phyloP scores from a whole-genome alignment of 2,113 vertebrate species.

The Xerus inauris region DNA sequence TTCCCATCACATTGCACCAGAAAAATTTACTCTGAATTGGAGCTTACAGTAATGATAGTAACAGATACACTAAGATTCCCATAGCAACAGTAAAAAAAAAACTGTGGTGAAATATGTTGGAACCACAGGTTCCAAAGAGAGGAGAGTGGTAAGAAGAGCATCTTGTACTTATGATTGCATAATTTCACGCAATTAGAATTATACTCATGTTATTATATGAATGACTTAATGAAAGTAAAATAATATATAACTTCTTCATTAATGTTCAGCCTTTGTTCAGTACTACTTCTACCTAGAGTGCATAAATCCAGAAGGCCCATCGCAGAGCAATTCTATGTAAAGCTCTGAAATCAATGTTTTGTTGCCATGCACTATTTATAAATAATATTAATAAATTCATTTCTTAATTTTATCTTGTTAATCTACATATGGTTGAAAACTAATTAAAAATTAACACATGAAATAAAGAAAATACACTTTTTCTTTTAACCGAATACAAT shows the following conservation, averaged over 20 bases:
- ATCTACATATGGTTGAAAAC: background rate
- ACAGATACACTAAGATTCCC: background rate
- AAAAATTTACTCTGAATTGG: background rate
- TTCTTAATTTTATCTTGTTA: background rate
- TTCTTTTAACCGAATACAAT: background rate
- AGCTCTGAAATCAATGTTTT: background rate
- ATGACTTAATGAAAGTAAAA: background rate
- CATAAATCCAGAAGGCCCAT: background rate
- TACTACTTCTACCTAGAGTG: background rate
- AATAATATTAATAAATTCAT: background rate
- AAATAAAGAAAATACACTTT: background rate
- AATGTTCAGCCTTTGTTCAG: background rate
- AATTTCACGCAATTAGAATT: background rate
- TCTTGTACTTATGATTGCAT: background rate
- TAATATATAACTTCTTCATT: background rate
- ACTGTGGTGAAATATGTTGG: background rate
- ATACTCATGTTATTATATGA: background rate
- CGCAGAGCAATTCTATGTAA: background rate
- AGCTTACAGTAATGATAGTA: background rate
- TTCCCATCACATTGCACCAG: background rate
- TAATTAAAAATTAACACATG: background rate
- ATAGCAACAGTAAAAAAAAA: background rate
- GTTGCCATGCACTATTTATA: too few relatives aligned
- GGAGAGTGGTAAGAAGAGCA: background rate
- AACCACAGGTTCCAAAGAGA: background rate